Evolutionary conservation across 2,797 vertebrate genomes (phyloP), one percentile per base, ranked within the genome.

Genomic region (Huso huso): DNA sequence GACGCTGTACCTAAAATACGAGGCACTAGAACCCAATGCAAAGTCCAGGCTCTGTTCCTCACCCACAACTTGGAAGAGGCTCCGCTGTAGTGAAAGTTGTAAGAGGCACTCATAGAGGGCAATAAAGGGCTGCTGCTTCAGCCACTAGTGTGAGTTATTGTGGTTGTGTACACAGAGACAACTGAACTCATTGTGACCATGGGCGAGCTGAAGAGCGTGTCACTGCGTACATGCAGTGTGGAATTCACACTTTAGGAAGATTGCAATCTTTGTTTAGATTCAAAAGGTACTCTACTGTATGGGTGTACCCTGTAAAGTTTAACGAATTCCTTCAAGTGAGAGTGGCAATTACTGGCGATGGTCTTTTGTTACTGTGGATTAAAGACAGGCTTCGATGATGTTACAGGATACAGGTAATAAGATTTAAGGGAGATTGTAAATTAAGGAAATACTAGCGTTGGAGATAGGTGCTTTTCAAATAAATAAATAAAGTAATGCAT

Each of bases 31-130:
- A 81, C 64, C 73, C 73, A 75, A 77, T 75, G 79, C 81, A 70
- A 76, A 75, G 69, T 79, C 76, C 78, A 77, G 79, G 84, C 80
- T 81, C 72, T 67, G 66, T n/a, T 6, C 12, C 55, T 58, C 68
- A 87, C 82, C 86, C 85, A 88, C 86, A 89, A 84, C 82, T 77
- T 80, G 76, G 79, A 82, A 77, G 81, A 83, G 77, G 75, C 74
- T 79, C 77, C 73, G 76, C 70, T 55, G 79, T 77, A 79, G 74
- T 83, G 77, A 79, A 79, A 77, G 81, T 71, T 76, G 75, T 70
- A 83, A 71, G 75, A 58, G 55, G 76, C 74, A 76, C 76, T 80
- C 74, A 79, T 62, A 75, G 75, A 77, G 73, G 78, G 73, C 77
- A 79, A 73, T 77, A 71, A 72, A 78, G 79, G 78, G 77, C 74